Conservation (phyloP, 2,113 vertebrate genomes). For the Xerus inauris region DNA sequence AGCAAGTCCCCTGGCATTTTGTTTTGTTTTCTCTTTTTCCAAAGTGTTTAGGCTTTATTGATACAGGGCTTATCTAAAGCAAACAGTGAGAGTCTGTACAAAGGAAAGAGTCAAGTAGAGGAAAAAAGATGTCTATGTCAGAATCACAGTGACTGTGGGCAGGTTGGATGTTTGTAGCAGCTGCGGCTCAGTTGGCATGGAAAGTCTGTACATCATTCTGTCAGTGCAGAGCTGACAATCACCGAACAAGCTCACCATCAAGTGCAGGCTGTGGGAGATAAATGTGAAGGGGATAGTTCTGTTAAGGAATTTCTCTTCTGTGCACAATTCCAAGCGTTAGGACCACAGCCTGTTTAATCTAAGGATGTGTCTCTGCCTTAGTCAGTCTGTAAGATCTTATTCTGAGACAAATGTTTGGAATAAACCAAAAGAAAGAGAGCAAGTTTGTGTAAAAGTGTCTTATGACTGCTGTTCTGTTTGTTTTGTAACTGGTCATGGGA, state of each 20-base stretch:
- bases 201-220: constrained; percentile 40
- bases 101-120: neutral
- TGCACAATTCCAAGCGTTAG: constrained; percentile 58
- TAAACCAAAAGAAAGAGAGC: constrained; percentile 75
- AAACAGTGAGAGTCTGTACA: neutral
- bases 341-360: constrained; percentile 3
- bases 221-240: neutral
- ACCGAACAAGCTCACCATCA: constrained; percentile 55
- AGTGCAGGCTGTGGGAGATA: constrained; percentile 56
- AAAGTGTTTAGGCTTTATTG: constrained; percentile 12
- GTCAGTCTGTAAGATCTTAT: constrained; percentile 68
- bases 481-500: constrained; percentile 42
- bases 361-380: constrained; percentile 34
- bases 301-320: constrained; percentile 68
- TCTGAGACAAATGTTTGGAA: constrained; percentile 78
- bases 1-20: neutral
- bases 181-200: neutral
- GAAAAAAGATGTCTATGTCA: constrained; percentile 31
- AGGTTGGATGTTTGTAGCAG: constrained; percentile 18
- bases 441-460: constrained; percentile 70
- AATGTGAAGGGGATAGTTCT: constrained; percentile 68
- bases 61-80: constrained; percentile 18
- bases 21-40: constrained; percentile 38
- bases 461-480: neutral
- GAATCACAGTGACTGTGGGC: neutral